Evolutionary conservation across 30 jellyfish, hydroid and myxozoan species (phyloP).

Genomic region (Catostylus mosaicus): DNA sequence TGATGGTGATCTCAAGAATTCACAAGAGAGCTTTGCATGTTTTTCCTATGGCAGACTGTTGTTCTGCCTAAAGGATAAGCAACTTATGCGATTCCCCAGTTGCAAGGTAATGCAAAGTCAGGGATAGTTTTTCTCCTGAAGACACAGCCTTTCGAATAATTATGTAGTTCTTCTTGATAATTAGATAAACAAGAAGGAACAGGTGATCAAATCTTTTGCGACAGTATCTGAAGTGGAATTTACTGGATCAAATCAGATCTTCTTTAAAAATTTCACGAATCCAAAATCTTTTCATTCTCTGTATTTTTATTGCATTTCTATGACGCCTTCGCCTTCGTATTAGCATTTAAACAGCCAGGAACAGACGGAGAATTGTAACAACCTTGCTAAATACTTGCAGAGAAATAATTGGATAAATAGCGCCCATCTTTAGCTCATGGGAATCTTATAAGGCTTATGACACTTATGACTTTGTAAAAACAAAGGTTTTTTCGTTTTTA

Average conservation of each 20-base stretch:
- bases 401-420: too few relatives aligned
- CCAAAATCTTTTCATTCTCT: too few relatives aligned
- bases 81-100: conserved; percentile 49
- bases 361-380: too few relatives aligned
- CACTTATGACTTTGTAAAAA: too few relatives aligned
- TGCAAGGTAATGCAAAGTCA: conserved; percentile 23
- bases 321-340: too few relatives aligned
- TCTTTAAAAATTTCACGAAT: too few relatives aligned
- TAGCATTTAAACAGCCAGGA: too few relatives aligned
- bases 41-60: conserved; percentile 6
- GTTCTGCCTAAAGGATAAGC: conserved; percentile 3
- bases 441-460: too few relatives aligned
- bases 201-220: conserved; percentile 33
- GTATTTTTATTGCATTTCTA: too few relatives aligned
- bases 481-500: too few relatives aligned
- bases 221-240: conserved; percentile 1
- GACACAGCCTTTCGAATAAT: conserved; percentile 32
- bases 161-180: conserved; percentile 24
- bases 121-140: conserved; percentile 38
- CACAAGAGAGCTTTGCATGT: conserved; percentile 1
- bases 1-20: conserved; percentile 25
- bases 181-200: conserved; percentile 20
- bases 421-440: too few relatives aligned
- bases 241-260: background rate
- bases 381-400: too few relatives aligned